Conservation (phyloP, 1,140 invertebrate genomes). For the Oedothorax gibbosus region DNA sequence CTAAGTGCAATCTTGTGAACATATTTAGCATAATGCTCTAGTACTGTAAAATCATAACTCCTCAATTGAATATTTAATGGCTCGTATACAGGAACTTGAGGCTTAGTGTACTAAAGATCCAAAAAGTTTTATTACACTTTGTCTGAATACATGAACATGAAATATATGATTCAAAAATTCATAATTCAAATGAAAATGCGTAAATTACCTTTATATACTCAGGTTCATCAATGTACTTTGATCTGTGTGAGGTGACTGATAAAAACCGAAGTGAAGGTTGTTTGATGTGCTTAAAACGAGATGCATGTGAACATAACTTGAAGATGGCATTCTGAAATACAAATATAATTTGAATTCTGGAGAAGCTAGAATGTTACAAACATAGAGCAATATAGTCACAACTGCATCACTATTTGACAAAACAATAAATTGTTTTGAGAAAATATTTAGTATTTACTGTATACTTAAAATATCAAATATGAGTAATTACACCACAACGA, state of each 20-base stretch:
- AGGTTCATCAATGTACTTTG: slow-evolving; percentile 60
- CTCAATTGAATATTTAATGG: slow-evolving; percentile 82
- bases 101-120: slow-evolving; percentile 63
- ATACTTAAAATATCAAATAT: too few species aligned
- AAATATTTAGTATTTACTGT: too few species aligned
- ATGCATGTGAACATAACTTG: neutral
- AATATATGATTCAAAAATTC: neutral
- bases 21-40: slow-evolving; percentile 84
- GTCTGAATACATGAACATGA: neutral
- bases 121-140: neutral
- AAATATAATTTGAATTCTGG: too few species aligned
- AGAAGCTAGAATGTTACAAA: too few species aligned
- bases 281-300: neutral
- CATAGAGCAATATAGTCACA: too few species aligned
- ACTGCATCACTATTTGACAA: too few species aligned
- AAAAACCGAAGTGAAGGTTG: neutral
- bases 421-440: too few species aligned
- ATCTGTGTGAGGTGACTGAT: neutral
- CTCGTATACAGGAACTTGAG: slow-evolving; percentile 76
- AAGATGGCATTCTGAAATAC: slow-evolving; percentile 34
- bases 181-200: neutral
- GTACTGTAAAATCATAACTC: slow-evolving; percentile 82
- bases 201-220: slow-evolving; percentile 63
- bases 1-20: slow-evolving; percentile 79
- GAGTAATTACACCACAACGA: too few species aligned